Conservation (phyloP, 2,888 invertebrate genomes). For the Leptopterna dolabrata region DNA sequence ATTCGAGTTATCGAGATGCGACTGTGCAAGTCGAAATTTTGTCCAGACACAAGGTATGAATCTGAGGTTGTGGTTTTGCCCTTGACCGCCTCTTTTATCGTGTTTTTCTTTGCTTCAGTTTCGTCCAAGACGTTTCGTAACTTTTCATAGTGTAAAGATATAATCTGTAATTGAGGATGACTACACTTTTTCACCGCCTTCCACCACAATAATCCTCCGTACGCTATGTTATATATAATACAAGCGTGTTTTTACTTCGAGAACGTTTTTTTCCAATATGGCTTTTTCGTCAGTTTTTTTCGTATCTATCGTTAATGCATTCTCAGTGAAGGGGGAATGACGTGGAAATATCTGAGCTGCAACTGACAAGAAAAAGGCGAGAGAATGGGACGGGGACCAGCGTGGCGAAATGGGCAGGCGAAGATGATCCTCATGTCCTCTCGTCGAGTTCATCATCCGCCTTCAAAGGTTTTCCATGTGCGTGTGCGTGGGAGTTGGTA, state of each 20-base stretch:
- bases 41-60: too few species aligned
- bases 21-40: too few species aligned
- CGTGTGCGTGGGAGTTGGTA: not conserved
- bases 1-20: too few species aligned
- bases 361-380: not conserved
- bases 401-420: not conserved
- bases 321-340: not conserved
- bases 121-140: not conserved
- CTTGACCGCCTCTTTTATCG: too few species aligned
- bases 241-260: not conserved
- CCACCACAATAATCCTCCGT: not conserved
- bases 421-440: not conserved
- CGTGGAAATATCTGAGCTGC: not conserved
- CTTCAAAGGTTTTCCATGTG: not conserved
- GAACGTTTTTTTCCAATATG: not conserved
- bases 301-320: not conserved
- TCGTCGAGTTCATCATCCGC: not conserved
- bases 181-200: not conserved
- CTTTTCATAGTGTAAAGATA: not conserved
- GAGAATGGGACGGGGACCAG: not conserved
- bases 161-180: slow-evolving; percentile 3
- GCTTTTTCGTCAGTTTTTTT: not conserved
- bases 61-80: too few species aligned
- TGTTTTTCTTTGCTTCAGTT: not conserved
- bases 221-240: not conserved